Percentiles rank a stretch among this genome's conserved stretches.
phyloP scores from a whole-genome alignment of 2,888 invertebrate species.

The Sipha maydis region DNA sequence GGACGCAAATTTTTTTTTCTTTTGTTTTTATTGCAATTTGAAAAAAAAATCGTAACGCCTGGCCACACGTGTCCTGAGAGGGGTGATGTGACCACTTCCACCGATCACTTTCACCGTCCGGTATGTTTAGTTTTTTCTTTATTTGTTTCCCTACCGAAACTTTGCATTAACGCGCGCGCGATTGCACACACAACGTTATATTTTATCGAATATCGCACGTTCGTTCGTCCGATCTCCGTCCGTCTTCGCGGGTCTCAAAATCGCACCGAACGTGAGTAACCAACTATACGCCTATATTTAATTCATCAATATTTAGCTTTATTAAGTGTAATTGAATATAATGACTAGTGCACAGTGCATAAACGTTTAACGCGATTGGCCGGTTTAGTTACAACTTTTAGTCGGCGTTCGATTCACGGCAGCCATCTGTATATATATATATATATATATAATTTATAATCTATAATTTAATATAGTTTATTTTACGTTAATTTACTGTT shows the following conservation, averaged over 20 bases:
- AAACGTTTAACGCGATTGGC: no score
- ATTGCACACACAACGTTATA: background rate
- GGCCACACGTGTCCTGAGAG: background rate
- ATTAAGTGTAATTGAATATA: no score
- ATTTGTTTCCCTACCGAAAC: background rate
- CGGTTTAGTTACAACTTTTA: no score
- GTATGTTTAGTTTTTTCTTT: background rate
- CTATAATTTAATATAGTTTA: no score
- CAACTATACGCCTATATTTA: no score
- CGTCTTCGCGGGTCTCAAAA: background rate
- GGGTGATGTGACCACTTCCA: background rate
- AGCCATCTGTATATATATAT: no score
- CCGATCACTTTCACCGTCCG: slow-evolving; percentile 22
- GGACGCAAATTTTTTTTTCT: background rate
- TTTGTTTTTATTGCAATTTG: background rate
- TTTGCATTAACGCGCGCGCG: background rate
- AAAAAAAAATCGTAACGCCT: background rate
- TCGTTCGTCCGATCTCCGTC: background rate
- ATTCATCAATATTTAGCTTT: no score
- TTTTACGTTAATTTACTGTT: no score
- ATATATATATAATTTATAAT: no score
- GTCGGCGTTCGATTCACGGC: no score
- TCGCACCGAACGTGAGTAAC: background rate
- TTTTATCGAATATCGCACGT: background rate
- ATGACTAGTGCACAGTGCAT: no score